A percentile compares a stretch with the other conserved stretches of the same genome.
These are phyloP conservation scores for Bungarus multicinctus DNA, from an alignment of 2,113 vertebrate genomes.

Conservation along the genomic window DNA sequence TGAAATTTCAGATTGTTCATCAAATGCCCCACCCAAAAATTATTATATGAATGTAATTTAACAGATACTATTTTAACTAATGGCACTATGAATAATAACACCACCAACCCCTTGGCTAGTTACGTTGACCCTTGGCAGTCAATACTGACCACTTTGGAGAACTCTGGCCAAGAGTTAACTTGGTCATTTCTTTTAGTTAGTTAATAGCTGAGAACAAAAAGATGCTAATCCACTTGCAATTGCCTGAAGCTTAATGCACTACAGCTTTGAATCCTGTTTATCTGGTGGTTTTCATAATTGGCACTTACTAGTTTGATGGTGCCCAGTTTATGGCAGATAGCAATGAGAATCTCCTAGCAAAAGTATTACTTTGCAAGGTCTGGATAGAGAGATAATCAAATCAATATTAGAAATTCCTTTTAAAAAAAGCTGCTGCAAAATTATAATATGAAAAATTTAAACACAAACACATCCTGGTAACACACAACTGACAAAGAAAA, in stretches of 20 bases:
- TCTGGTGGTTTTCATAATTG: neutral
- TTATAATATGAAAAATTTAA: neutral
- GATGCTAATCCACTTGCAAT: conserved; percentile 21
- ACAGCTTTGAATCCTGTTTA: neutral
- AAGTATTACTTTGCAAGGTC: neutral
- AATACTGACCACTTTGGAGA: neutral
- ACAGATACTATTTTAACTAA: neutral
- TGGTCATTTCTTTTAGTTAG: conserved; percentile 51
- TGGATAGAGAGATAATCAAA: conserved; percentile 33
- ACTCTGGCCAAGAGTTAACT: neutral
- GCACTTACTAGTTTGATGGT: conserved; percentile 8
- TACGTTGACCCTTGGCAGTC: neutral
- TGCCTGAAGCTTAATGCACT: conserved; percentile 15
- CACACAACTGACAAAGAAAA: neutral
- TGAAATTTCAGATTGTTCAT: neutral
- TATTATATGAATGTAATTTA: neutral
- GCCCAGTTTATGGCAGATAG: neutral
- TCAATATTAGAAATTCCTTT: neutral
- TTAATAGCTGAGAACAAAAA: conserved; percentile 40
- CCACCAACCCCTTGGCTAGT: neutral
- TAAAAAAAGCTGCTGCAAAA: accelerated
- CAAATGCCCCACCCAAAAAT: neutral
- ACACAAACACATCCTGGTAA: neutral
- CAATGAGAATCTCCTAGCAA: conserved; percentile 8
- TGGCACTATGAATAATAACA: neutral